Evolutionary conservation across 1,140 invertebrate genomes (phyloP), one percentile per base, ranked within the genome.

Genomic region (Euura lappo): DNA sequence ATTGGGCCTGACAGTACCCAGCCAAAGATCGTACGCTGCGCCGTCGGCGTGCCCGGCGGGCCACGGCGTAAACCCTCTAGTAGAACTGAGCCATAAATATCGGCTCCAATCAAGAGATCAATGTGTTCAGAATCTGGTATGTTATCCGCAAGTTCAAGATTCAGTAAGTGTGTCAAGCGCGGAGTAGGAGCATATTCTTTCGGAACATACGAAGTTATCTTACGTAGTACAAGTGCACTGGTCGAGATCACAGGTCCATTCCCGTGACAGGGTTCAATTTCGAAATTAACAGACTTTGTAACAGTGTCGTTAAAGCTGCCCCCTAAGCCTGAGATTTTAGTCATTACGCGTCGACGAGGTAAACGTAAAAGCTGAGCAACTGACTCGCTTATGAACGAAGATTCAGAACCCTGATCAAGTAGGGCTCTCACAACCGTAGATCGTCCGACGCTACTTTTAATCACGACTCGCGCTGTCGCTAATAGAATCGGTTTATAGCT

Each of bases 391-490:
- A 78, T 74, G 10, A 78, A 70, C 3, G 74, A 71, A 11, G 70
- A 70, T 60, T 79, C 69, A 0, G 76, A 78, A 1, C 77, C 77
- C 70, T 78, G 78, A 60, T 79, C 78, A 4, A 79, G 46, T 2
- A 77, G 71, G 2, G 72, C 75, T 51, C 75, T 2, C 47, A 51
- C 47, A 28, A 28, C 28, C 28, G 28, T 28, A 28, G 28, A 28
- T 28, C 28, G 28, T 1, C 28, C 28, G 28, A 28, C 28, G 28
- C 28, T 28, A 28, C 28, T 28, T 28, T 28, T 28, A 28, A 28
- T 28, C 28, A 28, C 28, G 0, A 28, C 28, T 28, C 28, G 28
- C 28, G 28, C 28, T 28, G 28, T 28, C 28, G 28, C 28, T 28
- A 28, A 28, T 28, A 28, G 28, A 28, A 28, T 28, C 28, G 28